A percentile compares a stretch with the other conserved stretches of the same genome.
These are phyloP conservation scores for Idris sp. DNA, from an alignment of 1,140 invertebrate genomes.

Conservation along the genomic window DNA sequence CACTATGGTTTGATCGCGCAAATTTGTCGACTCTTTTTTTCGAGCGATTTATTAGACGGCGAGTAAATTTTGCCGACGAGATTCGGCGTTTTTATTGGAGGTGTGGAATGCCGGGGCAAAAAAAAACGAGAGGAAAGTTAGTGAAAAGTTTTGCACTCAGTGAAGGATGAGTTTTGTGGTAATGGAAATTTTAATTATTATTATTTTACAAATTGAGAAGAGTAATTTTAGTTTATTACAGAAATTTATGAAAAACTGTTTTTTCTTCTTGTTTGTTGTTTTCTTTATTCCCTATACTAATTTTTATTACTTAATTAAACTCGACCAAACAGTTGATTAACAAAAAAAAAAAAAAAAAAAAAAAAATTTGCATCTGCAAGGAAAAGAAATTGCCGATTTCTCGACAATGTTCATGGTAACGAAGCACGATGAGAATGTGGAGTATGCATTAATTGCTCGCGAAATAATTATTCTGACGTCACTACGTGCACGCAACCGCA, in stretches of 20 bases:
- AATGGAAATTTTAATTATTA: background rate
- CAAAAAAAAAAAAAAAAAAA: no score
- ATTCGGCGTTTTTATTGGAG: slow-evolving; percentile 24
- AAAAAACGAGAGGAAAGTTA: background rate
- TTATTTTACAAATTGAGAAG: no score
- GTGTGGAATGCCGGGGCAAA: slow-evolving; percentile 7
- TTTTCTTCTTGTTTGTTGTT: no score
- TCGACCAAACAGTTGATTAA: no score
- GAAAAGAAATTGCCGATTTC: slow-evolving; percentile 30
- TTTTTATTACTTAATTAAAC: no score
- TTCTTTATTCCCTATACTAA: no score
- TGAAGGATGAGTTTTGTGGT: slow-evolving; percentile 7
- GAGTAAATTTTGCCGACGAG: slow-evolving; percentile 24
- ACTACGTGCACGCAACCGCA: slow-evolving; percentile 54
- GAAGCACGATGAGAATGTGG: slow-evolving; percentile 45
- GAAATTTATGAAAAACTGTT: no score
- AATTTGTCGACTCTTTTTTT: slow-evolving; percentile 22
- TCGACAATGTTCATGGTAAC: slow-evolving; percentile 42
- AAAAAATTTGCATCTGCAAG: background rate
- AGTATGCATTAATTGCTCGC: slow-evolving; percentile 57
- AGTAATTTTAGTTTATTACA: no score
- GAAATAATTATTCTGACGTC: slow-evolving; percentile 58
- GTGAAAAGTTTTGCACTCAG: slow-evolving; percentile 15
- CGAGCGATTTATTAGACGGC: slow-evolving; percentile 27
- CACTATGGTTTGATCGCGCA: slow-evolving; percentile 32